Evolutionary conservation across 2,888 invertebrate genomes (phyloP), one percentile per base, ranked within the genome.

Genomic region (Brachyopa scutellaris): DNA sequence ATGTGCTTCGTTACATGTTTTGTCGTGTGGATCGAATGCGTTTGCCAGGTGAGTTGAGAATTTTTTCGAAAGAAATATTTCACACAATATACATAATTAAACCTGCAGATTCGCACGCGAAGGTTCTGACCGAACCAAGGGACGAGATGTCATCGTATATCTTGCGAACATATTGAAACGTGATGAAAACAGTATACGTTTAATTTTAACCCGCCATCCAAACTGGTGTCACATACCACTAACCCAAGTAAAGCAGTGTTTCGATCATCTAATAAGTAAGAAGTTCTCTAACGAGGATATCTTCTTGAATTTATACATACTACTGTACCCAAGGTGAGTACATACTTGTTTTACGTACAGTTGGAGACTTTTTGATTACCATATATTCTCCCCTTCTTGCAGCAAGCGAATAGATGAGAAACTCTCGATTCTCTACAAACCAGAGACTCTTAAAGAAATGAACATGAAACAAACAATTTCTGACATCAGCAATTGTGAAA

Each of bases 241-340:
- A 1, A 84, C 91, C 6, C 91, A 92, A 13, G 92, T 95, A 2
- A 91, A 93, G 66, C 91, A 92, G 26, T 94, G 93, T 57, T 91
- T 93, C 51, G 88, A 91, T 21, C 93, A 91, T 87, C 88, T 96
- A 21, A 86, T 85, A 13, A 89, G 91, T 55, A 88, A 90, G 40
- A 87, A 89, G 2, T 95, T 94, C 86, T 85, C 88, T 0, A 88
- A 90, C 59, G 86, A 91, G 3, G 92, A 93, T 31, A 93, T 96
- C 84, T 91, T 91, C 31, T 88, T 91, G 21, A 94, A 94, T 85
- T 91, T 94, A 59, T 93, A 93, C 72, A 88, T 95, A 26, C 88
- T 95, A 5, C 88, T 96, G 11, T 96, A 96, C 91, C 93, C 95
- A 5, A 90, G 91, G 95, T 95, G 90, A 92, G 87, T 85, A 13